Percentiles rank a stretch among this genome's conserved stretches.
phyloP scores from a whole-genome alignment of 2,797 vertebrate genomes.

The Propithecus perrieri region DNA sequence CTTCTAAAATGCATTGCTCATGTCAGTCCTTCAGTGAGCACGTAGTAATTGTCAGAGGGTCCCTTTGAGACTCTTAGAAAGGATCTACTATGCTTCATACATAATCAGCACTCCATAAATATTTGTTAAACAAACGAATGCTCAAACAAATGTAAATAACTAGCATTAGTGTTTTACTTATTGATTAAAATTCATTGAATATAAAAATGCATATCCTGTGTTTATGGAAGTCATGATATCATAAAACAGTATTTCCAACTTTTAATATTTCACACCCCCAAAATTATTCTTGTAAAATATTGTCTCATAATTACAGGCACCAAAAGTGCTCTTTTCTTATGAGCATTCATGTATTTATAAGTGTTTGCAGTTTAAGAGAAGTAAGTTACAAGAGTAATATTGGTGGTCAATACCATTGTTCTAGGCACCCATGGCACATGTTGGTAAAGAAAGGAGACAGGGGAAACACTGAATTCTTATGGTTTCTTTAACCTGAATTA shows the following conservation, averaged over 20 bases:
- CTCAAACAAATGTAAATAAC: not conserved
- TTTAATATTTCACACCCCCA: not conserved
- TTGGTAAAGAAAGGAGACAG: not conserved
- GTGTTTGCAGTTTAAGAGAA: not conserved
- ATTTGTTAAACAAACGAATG: slow-evolving; percentile 20
- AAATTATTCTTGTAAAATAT: slow-evolving; percentile 19
- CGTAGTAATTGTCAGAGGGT: not conserved
- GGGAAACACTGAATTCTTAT: not conserved
- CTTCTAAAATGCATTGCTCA: not conserved
- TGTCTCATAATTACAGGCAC: not conserved
- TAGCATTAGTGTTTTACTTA: not conserved
- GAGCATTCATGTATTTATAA: not conserved
- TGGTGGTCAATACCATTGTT: not conserved
- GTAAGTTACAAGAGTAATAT: not conserved
- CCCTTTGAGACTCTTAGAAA: not conserved
- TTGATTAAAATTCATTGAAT: slow-evolving; percentile 42
- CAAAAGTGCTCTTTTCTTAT: not conserved
- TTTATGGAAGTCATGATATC: slow-evolving; percentile 5
- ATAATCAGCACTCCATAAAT: not conserved
- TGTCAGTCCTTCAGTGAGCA: not conserved
- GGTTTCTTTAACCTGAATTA: slow-evolving; percentile 10
- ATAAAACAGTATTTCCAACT: not conserved
- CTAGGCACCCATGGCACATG: not conserved
- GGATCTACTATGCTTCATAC: not conserved
- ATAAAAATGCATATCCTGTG: not conserved